Base-by-base conservation (phyloP, 1,140 invertebrate genomes). In the Notospermus geniculatus region DNA sequence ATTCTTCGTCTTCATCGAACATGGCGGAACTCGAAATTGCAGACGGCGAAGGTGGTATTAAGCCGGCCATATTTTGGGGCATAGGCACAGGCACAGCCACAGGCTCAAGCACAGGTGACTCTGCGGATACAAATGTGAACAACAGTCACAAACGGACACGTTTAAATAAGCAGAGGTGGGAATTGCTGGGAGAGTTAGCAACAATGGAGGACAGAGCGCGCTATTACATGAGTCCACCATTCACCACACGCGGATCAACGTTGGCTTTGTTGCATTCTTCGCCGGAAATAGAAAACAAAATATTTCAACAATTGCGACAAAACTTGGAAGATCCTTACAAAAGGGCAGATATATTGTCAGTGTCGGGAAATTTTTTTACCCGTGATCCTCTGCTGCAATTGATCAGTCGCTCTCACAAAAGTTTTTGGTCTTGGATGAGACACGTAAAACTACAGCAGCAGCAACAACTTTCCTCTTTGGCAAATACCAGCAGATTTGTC, bases 171-270 rank as follows among this genome's bases (percentile, higher is more conserved):
- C 46, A 50, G n/a, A 50, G 4, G 46, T 50, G 46, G 46, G n/a
- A 27, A 7, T 50, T 50, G 46, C n/a, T 50, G 46, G n/a, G 19
- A 50, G 4, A 7, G 46, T n/a, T n/a, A 19, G 46, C 4, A 19
- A 50, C 4, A 5, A 50, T 50, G n/a, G 46, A 50, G n/a, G 46
- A 50, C 46, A 19, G 46, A 50, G 25, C 46, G 25, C 5, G 46
- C 4, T 50, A 50, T 50, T 50, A 50, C n/a, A 50, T n/a, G n/a
- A 50, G 46, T 50, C 46, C 46, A 50, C 46, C 46, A 50, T 50
- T 50, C 46, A 50, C 46, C n/a, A 50, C 46, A 23, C 46, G 46
- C n/a, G 46, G 46, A 23, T 50, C 19, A n/a, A 50, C n/a, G 46
- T 50, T 50, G 46, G 46, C 46, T 50, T 50, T 50, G 46, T 50